Conservation (phyloP, 2,113 vertebrate genomes). For the Apteryx mantelli region DNA sequence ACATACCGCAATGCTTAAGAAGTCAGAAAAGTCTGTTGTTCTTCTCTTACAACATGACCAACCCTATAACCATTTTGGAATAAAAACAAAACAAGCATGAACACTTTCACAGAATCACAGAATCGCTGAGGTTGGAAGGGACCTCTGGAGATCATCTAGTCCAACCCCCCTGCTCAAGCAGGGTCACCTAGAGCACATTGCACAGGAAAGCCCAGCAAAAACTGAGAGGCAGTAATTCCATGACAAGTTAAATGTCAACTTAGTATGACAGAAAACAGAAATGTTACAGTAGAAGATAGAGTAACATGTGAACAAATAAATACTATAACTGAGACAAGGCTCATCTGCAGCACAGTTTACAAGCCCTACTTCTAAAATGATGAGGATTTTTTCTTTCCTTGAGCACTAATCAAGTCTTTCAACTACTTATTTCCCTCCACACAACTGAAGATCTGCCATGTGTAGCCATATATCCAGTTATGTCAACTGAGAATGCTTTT, state of each 20-base stretch:
- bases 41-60: slow-evolving; percentile 98
- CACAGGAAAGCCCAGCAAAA: neutral
- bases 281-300: neutral
- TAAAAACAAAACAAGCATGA: slow-evolving; percentile 22
- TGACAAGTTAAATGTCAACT: neutral
- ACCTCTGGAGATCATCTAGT: too few relatives aligned
- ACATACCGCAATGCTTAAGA: slow-evolving; percentile 94
- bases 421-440: neutral
- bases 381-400: neutral
- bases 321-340: neutral
- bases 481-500: neutral
- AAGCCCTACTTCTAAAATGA: neutral
- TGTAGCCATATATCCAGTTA: neutral
- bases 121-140: too few relatives aligned
- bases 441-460: neutral
- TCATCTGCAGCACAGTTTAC: neutral
- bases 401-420: neutral
- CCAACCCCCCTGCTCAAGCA: too few relatives aligned
- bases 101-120: neutral
- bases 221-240: neutral
- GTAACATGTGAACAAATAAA: neutral
- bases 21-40: slow-evolving; percentile 98
- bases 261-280: neutral
- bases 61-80: slow-evolving; percentile 79
- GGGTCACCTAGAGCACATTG: too few relatives aligned